Base-by-base conservation (phyloP, 2,797 vertebrate species). In the Gambusia yucatana region DNA sequence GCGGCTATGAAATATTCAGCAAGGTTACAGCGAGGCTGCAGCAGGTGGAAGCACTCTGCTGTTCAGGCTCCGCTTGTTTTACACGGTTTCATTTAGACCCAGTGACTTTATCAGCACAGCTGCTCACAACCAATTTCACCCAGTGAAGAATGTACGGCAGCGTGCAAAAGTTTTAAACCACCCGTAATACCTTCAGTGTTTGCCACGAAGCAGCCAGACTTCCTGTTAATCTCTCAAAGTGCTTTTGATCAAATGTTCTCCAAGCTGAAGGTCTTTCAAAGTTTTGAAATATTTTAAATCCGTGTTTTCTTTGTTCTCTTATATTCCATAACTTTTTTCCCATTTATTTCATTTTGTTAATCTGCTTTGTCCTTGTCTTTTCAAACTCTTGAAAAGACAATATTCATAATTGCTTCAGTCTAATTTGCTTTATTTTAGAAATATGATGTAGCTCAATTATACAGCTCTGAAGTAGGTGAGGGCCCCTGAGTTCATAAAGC, bases 1-100 rank as follows among this genome's bases (percentile, higher is more conserved):
- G 85, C 83, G 85, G 86, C 81, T 82, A 90, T 92, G 77, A 92
- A 93, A 94, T 86, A 92, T 91, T 87, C 83, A 92, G 77, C 84
- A 81, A 90, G 91, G 92, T 91, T 84, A 85, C 44, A 30, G 76
- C 13, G 6, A 72, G 86, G 86, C 82, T 80, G 86, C 85, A 47
- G 86, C 91, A 89, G 93, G 91, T 91, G 89, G 83, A 82, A 47
- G 72, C 77, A 0, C 30, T 4, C 39, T 3, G 73, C 44, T 1
- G 63, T 41, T 78, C 67, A 25, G 55, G 78, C 84, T 84, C 76
- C 0, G 61, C 25, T 3, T 28, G 78, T 73, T 84, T 85, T 80
- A 61, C 3, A 20, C 75, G 3, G 10, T 77, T 88, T 81, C 57
- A 85, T 84, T 85, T 75, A n/a, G 1, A 87, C 71, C 77, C 87